Percentiles rank a stretch among this genome's conserved stretches.
These are phyloP conservation scores for Oryctolagus cuniculus DNA, from an alignment of 2,113 vertebrate genomes.

Conservation along the genomic window DNA sequence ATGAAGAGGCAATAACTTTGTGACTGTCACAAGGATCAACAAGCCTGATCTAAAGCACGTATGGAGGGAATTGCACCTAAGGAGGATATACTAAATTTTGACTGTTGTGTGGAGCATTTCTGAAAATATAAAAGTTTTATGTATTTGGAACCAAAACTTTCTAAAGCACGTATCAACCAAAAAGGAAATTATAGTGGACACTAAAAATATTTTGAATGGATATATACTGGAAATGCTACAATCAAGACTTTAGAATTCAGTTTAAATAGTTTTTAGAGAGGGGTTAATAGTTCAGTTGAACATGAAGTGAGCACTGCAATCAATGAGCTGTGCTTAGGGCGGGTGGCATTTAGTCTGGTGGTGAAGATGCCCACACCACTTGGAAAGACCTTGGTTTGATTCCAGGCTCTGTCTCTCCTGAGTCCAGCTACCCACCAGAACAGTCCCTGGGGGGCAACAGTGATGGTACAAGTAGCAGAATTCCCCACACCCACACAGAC, in stretches of 20 bases:
- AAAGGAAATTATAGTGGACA: not conserved
- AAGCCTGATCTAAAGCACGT: not conserved
- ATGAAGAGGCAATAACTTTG: not conserved
- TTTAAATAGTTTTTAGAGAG: not conserved
- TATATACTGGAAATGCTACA: not conserved
- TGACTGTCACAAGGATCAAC: not conserved
- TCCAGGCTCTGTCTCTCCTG: too few relatives aligned
- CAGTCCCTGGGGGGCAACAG: too few relatives aligned
- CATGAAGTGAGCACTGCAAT: not conserved
- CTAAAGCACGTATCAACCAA: not conserved
- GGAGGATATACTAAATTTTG: not conserved
- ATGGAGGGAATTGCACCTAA: not conserved
- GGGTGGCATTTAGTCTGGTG: too few relatives aligned
- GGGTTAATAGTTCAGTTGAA: not conserved
- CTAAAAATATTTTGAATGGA: not conserved
- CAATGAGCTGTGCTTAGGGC: not conserved
- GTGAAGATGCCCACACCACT: too few relatives aligned
- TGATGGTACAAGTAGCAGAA: too few relatives aligned
- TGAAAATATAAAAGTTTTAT: not conserved
- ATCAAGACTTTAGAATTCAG: not conserved
- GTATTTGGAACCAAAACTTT: not conserved
- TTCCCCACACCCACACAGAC: too few relatives aligned
- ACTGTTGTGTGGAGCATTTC: not conserved
- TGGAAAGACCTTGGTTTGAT: too few relatives aligned
- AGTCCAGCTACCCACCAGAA: too few relatives aligned